These are phyloP conservation scores for Kryphioiulus occultus DNA, from an alignment of 2,888 invertebrate species.

Conservation along the genomic window DNA sequence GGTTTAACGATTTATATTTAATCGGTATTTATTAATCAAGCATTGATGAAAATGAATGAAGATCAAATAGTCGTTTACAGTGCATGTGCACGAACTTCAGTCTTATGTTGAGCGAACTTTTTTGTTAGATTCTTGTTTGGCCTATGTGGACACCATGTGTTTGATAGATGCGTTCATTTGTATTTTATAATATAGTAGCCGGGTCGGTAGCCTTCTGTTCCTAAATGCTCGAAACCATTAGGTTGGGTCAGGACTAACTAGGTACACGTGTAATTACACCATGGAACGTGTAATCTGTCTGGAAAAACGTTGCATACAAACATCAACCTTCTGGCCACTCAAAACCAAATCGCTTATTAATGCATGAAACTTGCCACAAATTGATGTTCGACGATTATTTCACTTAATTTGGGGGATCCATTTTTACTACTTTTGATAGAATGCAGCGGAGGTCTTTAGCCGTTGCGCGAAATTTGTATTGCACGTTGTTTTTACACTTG, in stretches of 20 bases:
- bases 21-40: not conserved
- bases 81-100: no score
- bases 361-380: conserved; percentile 9
- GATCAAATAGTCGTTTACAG: no score
- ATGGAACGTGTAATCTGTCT: conserved; percentile 44
- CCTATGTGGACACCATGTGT: not conserved
- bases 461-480: not conserved
- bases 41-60: not conserved
- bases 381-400: conserved; percentile 16
- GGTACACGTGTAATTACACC: conserved; percentile 46
- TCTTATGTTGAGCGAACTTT: not conserved
- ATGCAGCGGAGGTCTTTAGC: not conserved
- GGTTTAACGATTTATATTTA: not conserved
- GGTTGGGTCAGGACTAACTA: conserved; percentile 27
- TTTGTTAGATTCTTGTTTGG: not conserved
- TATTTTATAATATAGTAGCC: not conserved
- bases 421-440: not conserved
- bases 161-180: conserved; percentile 39
- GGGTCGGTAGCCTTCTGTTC: conserved; percentile 42
- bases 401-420: not conserved
- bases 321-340: conserved; percentile 20
- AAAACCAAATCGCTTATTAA: conserved; percentile 31
- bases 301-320: conserved; percentile 24
- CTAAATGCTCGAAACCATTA: not conserved
- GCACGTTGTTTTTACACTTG: not conserved